phyloP scores from a whole-genome alignment of 1,140 invertebrate genomes.

The Neelides sp. region DNA sequence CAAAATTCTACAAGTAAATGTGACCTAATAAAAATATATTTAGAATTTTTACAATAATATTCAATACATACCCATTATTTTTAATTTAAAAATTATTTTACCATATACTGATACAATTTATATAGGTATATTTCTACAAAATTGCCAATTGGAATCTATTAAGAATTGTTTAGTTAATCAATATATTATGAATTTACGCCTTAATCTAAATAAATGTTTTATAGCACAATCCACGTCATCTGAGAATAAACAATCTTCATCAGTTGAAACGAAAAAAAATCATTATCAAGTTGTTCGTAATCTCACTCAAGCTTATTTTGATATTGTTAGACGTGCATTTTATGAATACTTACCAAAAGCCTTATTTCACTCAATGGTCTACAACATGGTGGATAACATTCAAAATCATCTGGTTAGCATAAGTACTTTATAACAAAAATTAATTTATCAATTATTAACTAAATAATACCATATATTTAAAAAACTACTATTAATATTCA shows the following conservation, averaged over 20 bases:
- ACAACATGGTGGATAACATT: conserved; percentile 91
- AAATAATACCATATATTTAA: too few species aligned
- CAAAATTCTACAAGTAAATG: too few species aligned
- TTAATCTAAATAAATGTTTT: not conserved
- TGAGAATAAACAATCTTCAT: conserved; percentile 42
- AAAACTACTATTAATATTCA: too few species aligned
- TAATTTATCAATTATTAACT: too few species aligned
- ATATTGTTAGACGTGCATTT: conserved; percentile 94
- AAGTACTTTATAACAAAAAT: too few species aligned
- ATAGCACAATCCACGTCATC: not conserved
- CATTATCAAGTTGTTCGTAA: conserved; percentile 95
- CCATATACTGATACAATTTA: too few species aligned
- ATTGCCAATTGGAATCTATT: too few species aligned
- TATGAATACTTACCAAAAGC: conserved; percentile 97
- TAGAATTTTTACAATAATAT: conserved; percentile 53
- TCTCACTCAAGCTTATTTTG: conserved; percentile 94
- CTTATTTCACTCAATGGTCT: conserved; percentile 98
- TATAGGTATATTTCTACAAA: too few species aligned
- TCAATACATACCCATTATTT: conserved; percentile 75
- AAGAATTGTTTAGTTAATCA: too few species aligned
- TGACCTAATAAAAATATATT: not conserved
- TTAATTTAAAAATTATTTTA: conserved; percentile 39
- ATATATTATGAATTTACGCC: not conserved
- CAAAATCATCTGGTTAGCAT: conserved; percentile 88
- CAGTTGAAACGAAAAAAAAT: conserved; percentile 79